Evolutionary conservation across 2,797 vertebrate genomes (phyloP), one percentile per base, ranked within the genome.

Genomic region (Periparus ater): DNA sequence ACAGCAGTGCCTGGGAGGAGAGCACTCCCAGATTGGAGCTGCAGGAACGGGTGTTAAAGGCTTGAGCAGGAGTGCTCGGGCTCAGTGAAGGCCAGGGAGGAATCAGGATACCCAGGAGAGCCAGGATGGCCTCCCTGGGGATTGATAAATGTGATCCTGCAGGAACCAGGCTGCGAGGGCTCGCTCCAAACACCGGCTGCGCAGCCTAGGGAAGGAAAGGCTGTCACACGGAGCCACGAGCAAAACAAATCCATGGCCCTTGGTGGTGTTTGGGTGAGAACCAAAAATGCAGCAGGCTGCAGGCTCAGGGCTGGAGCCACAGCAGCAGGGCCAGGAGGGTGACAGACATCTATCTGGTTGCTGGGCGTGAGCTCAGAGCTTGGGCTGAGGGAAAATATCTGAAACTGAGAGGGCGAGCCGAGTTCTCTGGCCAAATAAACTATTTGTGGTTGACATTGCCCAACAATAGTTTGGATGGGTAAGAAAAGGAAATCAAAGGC

Each of bases 391-490:
- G 53, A 42, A 83, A 76, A 23, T 22, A 67, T 19, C 84, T 88
- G 88, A 72, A 61, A 58, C 25, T 0, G 2, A 79, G 83, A 80
- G 80, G 77, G 53, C 7, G 53, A 79, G 50, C 29, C 0, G 7
- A 76, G 51, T 16, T 73, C 89, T 87, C 71, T 11, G 9, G 42
- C 77, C 89, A 87, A 79, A 73, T 17, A 29, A 86, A 87, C 67
- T 21, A 7, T 32, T 66, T 92, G 89, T 77, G 74, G 91, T 57
- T 77, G 68, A 71, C 30, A 1, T 71, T 92, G 78, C 91, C 94
- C 91, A 94, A 79, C 88, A 87, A 87, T 78, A 93, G 91, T 48
- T 91, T 66, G 91, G 87, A 82, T n/a, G 81, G 72, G 53, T 58
- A 85, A 91, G 77, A 70, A 57, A 79, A 91, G 71, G 84, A 76